Conservation (phyloP, 2,113 vertebrate genomes). For the Muntiacus reevesi region DNA sequence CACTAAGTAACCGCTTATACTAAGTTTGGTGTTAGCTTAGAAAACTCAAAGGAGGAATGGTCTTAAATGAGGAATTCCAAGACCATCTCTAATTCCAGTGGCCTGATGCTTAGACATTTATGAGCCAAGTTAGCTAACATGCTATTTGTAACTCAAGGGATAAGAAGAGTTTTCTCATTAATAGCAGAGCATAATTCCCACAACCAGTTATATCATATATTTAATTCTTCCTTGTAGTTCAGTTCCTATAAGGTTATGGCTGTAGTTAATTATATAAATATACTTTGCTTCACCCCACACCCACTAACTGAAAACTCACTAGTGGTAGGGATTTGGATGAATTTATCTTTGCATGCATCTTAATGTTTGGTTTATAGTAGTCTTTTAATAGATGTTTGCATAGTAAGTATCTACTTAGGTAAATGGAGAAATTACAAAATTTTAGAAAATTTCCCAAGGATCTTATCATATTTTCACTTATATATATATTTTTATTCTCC, state of each 20-base stretch:
- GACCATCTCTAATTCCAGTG: neutral
- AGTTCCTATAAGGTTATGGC: neutral
- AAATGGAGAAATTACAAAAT: slow-evolving; percentile 36
- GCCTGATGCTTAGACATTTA: neutral
- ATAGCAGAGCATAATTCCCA: slow-evolving; percentile 1
- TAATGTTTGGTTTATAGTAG: neutral
- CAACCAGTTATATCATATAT: neutral
- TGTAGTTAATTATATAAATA: slow-evolving; percentile 55
- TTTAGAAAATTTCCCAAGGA: slow-evolving; percentile 25
- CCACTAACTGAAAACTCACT: slow-evolving; percentile 15
- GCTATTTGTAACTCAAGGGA: neutral
- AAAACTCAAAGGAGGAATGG: neutral
- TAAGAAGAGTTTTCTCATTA: slow-evolving; percentile 30
- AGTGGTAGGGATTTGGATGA: neutral
- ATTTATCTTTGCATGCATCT: neutral
- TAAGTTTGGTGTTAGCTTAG: neutral
- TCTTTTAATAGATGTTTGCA: neutral
- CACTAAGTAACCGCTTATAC: neutral
- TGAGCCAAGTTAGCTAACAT: neutral
- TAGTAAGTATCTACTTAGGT: neutral
- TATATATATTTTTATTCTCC: neutral
- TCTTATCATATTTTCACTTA: neutral
- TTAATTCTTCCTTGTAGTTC: slow-evolving; percentile 37
- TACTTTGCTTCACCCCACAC: neutral
- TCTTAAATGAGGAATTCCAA: neutral